A percentile compares a stretch with the other conserved stretches of the same genome.
Conservation (phyloP, 2,888 invertebrate genomes). For the Stenodema calcarata region DNA sequence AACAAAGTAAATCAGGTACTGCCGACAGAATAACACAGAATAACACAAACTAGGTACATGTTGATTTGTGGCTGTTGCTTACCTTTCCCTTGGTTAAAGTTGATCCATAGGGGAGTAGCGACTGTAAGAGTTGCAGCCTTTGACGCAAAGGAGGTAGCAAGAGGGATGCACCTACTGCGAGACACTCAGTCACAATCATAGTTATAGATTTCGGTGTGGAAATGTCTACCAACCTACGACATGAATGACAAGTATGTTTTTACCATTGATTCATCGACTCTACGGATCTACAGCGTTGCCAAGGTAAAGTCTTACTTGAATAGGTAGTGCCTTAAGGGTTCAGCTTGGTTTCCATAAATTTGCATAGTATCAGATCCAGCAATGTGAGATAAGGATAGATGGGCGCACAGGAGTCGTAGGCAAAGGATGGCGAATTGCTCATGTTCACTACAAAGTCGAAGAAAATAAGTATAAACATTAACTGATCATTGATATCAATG, state of each 20-base stretch:
- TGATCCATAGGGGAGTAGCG: slow-evolving; percentile 66
- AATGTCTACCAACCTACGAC: slow-evolving; percentile 62
- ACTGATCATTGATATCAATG: neutral
- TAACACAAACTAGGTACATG: neutral
- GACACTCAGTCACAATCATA: slow-evolving; percentile 66
- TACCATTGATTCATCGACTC: neutral
- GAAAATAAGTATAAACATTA: neutral
- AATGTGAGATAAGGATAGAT: slow-evolving; percentile 67
- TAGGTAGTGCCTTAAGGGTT: slow-evolving; percentile 65
- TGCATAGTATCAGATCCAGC: slow-evolving; percentile 63
- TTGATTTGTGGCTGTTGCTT: slow-evolving; percentile 9
- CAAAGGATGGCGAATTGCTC: slow-evolving; percentile 67
- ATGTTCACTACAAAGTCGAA: slow-evolving; percentile 62
- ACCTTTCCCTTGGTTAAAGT: slow-evolving; percentile 68
- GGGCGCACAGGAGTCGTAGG: slow-evolving; percentile 67
- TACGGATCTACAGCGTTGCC: neutral
- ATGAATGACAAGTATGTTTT: neutral
- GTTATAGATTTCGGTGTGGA: slow-evolving; percentile 65
- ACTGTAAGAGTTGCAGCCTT: slow-evolving; percentile 67
- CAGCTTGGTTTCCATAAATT: slow-evolving; percentile 66
- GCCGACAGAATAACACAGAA: neutral
- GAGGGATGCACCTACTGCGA: slow-evolving; percentile 68
- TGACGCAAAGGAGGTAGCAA: slow-evolving; percentile 68
- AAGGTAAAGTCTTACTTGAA: slow-evolving; percentile 62
- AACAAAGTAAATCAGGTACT: neutral